Base-by-base conservation (phyloP, 1,140 invertebrate species). In the Drosophila sechellia region DNA sequence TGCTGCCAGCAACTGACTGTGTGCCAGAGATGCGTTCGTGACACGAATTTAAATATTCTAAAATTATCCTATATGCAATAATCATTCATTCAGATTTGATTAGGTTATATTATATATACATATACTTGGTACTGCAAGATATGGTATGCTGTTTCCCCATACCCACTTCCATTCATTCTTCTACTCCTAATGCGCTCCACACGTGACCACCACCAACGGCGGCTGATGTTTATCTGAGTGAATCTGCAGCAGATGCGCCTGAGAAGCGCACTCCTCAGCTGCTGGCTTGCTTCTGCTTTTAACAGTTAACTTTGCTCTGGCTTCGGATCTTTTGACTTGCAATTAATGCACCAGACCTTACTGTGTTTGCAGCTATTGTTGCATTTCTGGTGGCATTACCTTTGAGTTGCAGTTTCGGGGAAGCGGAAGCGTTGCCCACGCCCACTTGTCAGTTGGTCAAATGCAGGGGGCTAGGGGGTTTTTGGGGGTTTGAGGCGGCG, bases 351-450 rank as follows among this genome's bases (percentile, higher is more conserved):
- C 56, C 17, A 70, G 66, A 70, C 66, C 61, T 73, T 63, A 49
- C 59, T 77, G 63, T 63, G 43, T 22, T 48, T 66, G 57, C 57
- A 63, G 45, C 63, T 49, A 63, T 54, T 50, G 39, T 46, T 45
- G 55, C 50, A 37, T 12, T 48, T 13, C 6, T 64, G 49, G 15
- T 35, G 15, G 49, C n/a, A 35, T 20, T 35, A 52, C 10, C 34
- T 45, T 66, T 49, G 45, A 53, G 37, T 45, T 53, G 53, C 27
- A 39, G 73, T 83, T 87, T 86, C 15, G 83, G 83, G 83, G 74
- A 86, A 87, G 83, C 83, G 83, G 83, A 87, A 87, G 83, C 83
- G 65, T 79, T 81, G 75, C 57, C 57, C 75, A 86, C 83, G 83
- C 83, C 83, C 83, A 86, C 83, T 86, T 86, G 83, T 87, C 83